These are phyloP conservation scores for Belonocnema kinseyi DNA, from an alignment of 1,140 invertebrate genomes.

Conservation along the genomic window DNA sequence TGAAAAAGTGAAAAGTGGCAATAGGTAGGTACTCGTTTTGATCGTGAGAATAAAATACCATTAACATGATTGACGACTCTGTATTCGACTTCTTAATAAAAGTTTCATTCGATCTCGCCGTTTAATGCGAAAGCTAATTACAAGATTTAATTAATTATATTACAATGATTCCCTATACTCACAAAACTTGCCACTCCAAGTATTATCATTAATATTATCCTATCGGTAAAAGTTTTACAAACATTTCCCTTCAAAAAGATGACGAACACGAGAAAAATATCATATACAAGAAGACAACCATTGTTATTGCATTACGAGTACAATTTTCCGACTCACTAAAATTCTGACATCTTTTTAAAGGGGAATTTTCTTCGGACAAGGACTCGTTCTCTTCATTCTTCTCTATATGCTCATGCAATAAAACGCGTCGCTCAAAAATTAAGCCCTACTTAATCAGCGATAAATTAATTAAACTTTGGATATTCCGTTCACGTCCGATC, in stretches of 20 bases:
- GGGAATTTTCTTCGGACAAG: background rate
- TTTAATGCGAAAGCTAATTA: conserved; percentile 29
- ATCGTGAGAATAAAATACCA: conserved; percentile 13
- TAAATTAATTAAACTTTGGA: conserved; percentile 23
- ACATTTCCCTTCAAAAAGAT: conserved; percentile 23
- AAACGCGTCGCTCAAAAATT: conserved; percentile 15
- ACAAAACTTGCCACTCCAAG: conserved; percentile 14
- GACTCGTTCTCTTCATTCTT: background rate
- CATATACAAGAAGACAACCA: conserved; percentile 7
- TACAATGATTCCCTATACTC: conserved; percentile 26
- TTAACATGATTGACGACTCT: conserved; percentile 2
- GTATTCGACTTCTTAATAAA: background rate
- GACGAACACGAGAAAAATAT: background rate
- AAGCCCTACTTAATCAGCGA: conserved; percentile 18
- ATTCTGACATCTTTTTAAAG: conserved; percentile 13
- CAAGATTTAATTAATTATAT: background rate
- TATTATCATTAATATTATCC: conserved; percentile 5
- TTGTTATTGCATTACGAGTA: conserved; percentile 11
- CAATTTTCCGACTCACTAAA: conserved; percentile 5
- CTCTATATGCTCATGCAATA: background rate
- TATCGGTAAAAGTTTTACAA: conserved; percentile 21
- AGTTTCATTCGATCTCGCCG: conserved; percentile 4
- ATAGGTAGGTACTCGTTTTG: background rate
- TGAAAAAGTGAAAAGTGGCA: conserved; percentile 18
- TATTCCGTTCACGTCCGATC: conserved; percentile 19